Percentiles rank a stretch among this genome's conserved stretches.
These are phyloP conservation scores for Euleptes europaea DNA, from an alignment of 2,113 vertebrate genomes.

Conservation along the genomic window DNA sequence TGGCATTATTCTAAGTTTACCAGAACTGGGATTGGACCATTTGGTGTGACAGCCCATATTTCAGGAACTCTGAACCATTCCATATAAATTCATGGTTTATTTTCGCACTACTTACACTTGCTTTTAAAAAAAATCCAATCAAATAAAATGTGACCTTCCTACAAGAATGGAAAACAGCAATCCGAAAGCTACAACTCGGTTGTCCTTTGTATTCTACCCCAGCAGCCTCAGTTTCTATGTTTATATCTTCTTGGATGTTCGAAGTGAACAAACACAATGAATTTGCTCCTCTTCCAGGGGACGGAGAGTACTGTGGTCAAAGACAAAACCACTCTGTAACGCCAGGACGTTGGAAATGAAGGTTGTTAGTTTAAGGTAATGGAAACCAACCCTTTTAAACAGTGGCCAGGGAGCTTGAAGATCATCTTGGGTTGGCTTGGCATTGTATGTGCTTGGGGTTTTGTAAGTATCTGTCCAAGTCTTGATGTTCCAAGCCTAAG, in stretches of 20 bases:
- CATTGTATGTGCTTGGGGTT: slow-evolving; percentile 23
- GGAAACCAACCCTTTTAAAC: slow-evolving; percentile 19
- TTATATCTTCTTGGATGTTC: slow-evolving; percentile 24
- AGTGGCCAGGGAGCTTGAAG: not conserved
- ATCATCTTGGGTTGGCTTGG: slow-evolving; percentile 18
- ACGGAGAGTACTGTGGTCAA: not conserved
- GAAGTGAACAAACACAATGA: slow-evolving; percentile 11
- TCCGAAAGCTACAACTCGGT: not conserved
- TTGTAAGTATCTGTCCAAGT: slow-evolving; percentile 35
- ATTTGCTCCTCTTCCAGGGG: slow-evolving; percentile 16
- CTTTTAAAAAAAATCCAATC: slow-evolving; percentile 12
- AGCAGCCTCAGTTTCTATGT: rapidly evolving
- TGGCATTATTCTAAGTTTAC: slow-evolving; percentile 40
- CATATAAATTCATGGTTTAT: slow-evolving; percentile 22
- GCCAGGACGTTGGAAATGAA: not conserved
- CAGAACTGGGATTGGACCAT: slow-evolving; percentile 40
- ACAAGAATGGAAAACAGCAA: not conserved
- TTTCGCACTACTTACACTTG: not conserved
- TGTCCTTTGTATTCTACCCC: slow-evolving; percentile 9
- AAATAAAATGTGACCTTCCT: slow-evolving; percentile 13
- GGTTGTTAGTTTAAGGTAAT: not conserved
- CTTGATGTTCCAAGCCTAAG: not conserved
- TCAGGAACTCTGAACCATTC: slow-evolving; percentile 40
- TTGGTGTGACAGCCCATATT: slow-evolving; percentile 47
- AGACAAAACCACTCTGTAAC: not conserved